phyloP scores from a whole-genome alignment of 2,113 vertebrate species.

The Anguilla rostrata region DNA sequence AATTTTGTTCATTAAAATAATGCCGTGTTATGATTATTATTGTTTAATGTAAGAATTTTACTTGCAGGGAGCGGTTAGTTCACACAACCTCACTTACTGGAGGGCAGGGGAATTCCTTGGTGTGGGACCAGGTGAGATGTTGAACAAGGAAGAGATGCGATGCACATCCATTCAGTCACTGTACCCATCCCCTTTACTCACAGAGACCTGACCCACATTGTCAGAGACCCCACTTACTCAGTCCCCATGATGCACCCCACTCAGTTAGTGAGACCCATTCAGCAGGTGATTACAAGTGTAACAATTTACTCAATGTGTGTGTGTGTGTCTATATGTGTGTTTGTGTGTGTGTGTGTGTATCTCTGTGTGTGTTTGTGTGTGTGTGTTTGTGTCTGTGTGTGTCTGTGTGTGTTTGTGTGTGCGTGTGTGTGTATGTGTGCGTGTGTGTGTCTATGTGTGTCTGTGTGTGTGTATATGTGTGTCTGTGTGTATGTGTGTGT shows the following conservation, averaged over 20 bases:
- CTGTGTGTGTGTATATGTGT: no score
- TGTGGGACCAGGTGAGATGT: constrained; percentile 81
- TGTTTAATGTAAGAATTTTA: background rate
- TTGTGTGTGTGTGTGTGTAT: no score
- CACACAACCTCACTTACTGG: constrained; percentile 90
- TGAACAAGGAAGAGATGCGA: background rate
- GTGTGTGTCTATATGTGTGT: background rate
- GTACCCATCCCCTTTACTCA: background rate
- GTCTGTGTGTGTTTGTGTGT: no score
- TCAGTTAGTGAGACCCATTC: background rate
- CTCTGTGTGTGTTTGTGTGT: no score
- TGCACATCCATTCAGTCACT: background rate
- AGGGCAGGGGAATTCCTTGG: constrained; percentile 83
- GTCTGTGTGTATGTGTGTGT: no score
- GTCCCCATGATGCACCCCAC: background rate
- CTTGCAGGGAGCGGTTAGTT: constrained; percentile 78
- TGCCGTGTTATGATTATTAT: background rate
- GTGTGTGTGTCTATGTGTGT: no score
- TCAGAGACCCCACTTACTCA: background rate
- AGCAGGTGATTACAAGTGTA: background rate
- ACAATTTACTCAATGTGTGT: background rate
- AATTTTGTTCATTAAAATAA: background rate
- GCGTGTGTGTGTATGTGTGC: no score
- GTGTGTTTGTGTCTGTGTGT: no score
- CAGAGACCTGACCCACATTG: no score